Percentiles rank a stretch among this genome's conserved stretches.
Conservation (phyloP, 2,888 invertebrate species). For the Cremastinae sp. region DNA sequence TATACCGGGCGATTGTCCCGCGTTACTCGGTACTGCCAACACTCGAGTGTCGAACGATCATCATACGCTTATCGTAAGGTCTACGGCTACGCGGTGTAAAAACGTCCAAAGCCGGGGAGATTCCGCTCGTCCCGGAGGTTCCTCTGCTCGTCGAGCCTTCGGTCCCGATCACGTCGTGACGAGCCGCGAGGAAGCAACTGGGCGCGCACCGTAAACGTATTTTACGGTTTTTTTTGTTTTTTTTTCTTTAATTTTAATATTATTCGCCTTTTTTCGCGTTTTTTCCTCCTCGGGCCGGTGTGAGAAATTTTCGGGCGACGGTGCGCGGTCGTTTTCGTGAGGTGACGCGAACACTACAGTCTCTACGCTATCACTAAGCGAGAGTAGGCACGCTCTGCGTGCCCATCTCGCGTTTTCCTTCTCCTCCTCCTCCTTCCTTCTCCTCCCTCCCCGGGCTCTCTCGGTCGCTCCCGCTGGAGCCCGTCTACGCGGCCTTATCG, state of each 20-base stretch:
- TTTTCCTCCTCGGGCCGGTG: constrained; percentile 18
- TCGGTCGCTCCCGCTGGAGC: constrained; percentile 18
- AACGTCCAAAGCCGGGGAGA: background rate
- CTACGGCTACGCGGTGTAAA: no score
- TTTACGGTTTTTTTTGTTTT: no score
- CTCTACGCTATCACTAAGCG: constrained; percentile 79
- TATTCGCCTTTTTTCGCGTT: constrained; percentile 12
- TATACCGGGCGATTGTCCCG: background rate
- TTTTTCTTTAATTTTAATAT: no score
- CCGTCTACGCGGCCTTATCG: constrained; percentile 32
- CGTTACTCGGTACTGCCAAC: background rate
- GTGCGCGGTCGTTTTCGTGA: constrained; percentile 45
- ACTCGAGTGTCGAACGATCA: background rate
- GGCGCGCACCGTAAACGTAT: no score
- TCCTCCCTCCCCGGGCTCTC: constrained; percentile 55
- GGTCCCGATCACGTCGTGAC: no score
- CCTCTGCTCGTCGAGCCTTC: no score
- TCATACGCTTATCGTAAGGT: background rate
- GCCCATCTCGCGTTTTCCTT: constrained; percentile 59
- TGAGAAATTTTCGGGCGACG: constrained; percentile 32
- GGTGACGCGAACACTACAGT: constrained; percentile 76
- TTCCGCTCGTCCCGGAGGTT: background rate
- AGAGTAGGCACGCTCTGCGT: constrained; percentile 68
- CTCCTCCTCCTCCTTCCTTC: constrained; percentile 37
- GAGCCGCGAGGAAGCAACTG: no score